These are phyloP conservation scores for Oreotrochilus melanogaster DNA, from an alignment of 2,113 vertebrate species.

Conservation along the genomic window DNA sequence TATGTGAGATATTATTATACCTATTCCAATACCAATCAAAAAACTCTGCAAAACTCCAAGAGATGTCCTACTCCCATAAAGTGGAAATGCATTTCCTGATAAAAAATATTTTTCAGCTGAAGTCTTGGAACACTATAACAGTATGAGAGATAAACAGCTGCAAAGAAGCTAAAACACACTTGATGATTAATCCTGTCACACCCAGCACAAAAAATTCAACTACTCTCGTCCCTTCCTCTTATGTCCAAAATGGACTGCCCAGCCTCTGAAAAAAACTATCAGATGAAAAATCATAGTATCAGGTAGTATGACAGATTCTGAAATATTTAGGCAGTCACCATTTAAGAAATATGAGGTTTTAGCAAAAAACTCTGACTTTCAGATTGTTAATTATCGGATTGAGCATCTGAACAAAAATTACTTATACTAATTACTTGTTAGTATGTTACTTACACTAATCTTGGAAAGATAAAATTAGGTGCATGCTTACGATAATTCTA, in stretches of 20 bases:
- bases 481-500: not conserved
- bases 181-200: slow-evolving; percentile 63
- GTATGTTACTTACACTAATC: not conserved
- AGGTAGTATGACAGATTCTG: slow-evolving; percentile 9
- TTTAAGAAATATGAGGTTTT: slow-evolving; percentile 56
- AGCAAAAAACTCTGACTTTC: slow-evolving; percentile 1
- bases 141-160: slow-evolving; percentile 15
- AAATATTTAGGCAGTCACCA: slow-evolving; percentile 44
- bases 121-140: slow-evolving; percentile 39
- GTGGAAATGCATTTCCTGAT: slow-evolving; percentile 54
- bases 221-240: not conserved
- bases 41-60: not conserved
- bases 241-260: not conserved
- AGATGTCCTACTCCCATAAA: not conserved
- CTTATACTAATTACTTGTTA: not conserved
- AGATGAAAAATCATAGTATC: not conserved
- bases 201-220: slow-evolving; percentile 49
- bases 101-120: slow-evolving; percentile 61
- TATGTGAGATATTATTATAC: not conserved
- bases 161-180: slow-evolving; percentile 66
- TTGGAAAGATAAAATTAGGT: not conserved
- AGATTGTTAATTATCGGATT: not conserved
- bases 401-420: slow-evolving; percentile 19
- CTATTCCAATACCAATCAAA: not conserved
- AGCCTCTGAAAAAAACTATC: not conserved